Conservation (phyloP, 2,888 invertebrate genomes). For the Drosophila falleni region DNA sequence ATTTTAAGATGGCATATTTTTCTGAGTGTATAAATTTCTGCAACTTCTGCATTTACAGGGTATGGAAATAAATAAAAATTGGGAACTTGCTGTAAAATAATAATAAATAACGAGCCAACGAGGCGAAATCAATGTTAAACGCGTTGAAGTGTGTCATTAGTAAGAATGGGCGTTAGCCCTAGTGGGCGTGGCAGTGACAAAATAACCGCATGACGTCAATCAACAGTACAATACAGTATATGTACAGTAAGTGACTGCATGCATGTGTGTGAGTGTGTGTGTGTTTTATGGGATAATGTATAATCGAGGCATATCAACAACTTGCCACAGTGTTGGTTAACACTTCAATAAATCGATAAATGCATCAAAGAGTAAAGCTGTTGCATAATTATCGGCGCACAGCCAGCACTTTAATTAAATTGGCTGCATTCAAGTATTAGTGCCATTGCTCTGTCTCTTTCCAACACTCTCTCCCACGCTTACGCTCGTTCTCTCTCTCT, state of each 20-base stretch:
- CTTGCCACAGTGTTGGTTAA: conserved; percentile 75
- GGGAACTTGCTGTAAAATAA: conserved; percentile 56
- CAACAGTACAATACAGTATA: conserved; percentile 24
- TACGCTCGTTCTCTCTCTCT: neutral
- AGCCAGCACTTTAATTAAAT: conserved; percentile 61
- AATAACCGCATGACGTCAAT: conserved; percentile 63
- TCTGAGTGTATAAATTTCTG: too few species aligned
- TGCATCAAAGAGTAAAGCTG: conserved; percentile 77
- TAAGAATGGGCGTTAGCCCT: conserved; percentile 28
- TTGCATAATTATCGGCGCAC: conserved; percentile 73
- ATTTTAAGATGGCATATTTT: too few species aligned
- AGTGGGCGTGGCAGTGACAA: conserved; percentile 52
- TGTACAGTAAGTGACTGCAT: conserved; percentile 14
- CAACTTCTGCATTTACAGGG: neutral
- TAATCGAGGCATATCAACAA: conserved; percentile 64
- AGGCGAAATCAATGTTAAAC: conserved; percentile 73
- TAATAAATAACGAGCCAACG: conserved; percentile 70
- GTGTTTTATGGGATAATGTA: conserved; percentile 27
- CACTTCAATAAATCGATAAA: conserved; percentile 81
- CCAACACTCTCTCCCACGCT: neutral
- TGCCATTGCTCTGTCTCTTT: conserved; percentile 17
- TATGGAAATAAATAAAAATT: conserved; percentile 30
- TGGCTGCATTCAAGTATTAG: conserved; percentile 40
- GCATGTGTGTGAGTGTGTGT: conserved; percentile 19
- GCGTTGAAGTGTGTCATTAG: conserved; percentile 72